Evolutionary conservation across 2,113 vertebrate genomes (phyloP).

Genomic region (Phrynosoma platyrhinos): DNA sequence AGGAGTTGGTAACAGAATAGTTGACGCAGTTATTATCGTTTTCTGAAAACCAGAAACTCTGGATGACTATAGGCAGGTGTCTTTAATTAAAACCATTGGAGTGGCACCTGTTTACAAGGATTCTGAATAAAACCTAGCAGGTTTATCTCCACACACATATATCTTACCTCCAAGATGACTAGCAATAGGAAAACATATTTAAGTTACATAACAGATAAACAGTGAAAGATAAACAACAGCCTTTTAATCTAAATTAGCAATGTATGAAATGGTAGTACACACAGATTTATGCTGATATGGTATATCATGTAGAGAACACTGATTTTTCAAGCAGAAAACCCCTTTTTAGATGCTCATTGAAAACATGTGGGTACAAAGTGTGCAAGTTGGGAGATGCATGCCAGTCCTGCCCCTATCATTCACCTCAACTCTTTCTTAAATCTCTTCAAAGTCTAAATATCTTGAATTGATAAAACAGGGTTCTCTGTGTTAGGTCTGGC

Average conservation of each 20-base stretch:
- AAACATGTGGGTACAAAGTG: not conserved
- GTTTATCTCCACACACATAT: conserved; percentile 35
- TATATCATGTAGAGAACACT: conserved; percentile 19
- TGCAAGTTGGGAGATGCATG: not conserved
- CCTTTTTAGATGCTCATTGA: not conserved
- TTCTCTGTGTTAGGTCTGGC: not conserved
- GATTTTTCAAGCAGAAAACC: conserved; percentile 46
- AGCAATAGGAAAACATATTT: conserved; percentile 45
- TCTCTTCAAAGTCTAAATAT: not conserved
- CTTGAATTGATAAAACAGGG: not conserved
- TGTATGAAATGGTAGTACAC: conserved; percentile 43
- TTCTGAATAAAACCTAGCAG: conserved; percentile 40
- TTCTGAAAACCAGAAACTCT: conserved; percentile 62
- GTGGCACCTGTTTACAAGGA: not conserved
- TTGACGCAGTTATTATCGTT: conserved; percentile 59
- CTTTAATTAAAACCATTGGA: conserved; percentile 9
- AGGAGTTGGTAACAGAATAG: conserved; percentile 65
- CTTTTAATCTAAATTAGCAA: conserved; percentile 56
- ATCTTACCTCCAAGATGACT: conserved; percentile 18
- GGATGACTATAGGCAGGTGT: conserved; percentile 66
- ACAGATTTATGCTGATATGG: conserved; percentile 33
- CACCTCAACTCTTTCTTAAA: not conserved
- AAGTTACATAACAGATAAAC: not conserved
- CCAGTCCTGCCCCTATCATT: not conserved
- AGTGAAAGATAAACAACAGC: conserved; percentile 36